A percentile compares a stretch with the other conserved stretches of the same genome.
phyloP scores from a whole-genome alignment of 2,113 vertebrate genomes.

The Scalopus aquaticus region DNA sequence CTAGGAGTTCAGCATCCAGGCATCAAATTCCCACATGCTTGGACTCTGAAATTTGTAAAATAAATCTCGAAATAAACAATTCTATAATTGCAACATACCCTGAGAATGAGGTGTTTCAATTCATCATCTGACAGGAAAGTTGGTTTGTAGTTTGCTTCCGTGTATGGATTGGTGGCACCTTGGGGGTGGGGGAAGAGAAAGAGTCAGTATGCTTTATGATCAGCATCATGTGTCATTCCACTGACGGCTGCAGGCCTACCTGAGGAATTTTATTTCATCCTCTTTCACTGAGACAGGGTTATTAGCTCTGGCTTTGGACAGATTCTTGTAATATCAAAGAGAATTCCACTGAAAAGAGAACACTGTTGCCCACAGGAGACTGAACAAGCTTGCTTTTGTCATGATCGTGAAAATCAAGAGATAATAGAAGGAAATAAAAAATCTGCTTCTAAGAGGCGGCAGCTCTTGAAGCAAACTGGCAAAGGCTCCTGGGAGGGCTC shows the following conservation, averaged over 20 bases:
- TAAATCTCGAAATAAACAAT: not conserved
- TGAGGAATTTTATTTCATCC: not conserved
- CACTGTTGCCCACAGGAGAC: not conserved
- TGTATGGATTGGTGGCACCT: conserved; percentile 98
- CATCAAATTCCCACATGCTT: not conserved
- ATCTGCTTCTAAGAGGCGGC: not conserved
- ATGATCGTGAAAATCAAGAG: not conserved
- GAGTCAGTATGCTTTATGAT: not conserved
- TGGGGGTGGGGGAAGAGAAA: conserved; percentile 60
- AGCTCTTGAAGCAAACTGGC: not conserved
- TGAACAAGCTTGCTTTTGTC: not conserved
- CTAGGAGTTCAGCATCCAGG: not conserved
- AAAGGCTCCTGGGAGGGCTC: not conserved
- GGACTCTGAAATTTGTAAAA: not conserved
- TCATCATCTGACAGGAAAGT: conserved; percentile 98
- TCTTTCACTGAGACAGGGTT: not conserved
- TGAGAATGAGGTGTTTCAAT: conserved; percentile 97
- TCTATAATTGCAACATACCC: conserved; percentile 86
- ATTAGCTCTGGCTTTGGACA: not conserved
- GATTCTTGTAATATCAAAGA: not conserved
- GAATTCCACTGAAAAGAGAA: conserved; percentile 27
- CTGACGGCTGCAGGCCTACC: not conserved
- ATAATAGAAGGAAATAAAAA: not conserved
- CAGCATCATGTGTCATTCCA: not conserved
- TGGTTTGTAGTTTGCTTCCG: conserved; percentile 99